phyloP scores from a whole-genome alignment of 1,140 invertebrate genomes.

The Aphaenogaster floridana region DNA sequence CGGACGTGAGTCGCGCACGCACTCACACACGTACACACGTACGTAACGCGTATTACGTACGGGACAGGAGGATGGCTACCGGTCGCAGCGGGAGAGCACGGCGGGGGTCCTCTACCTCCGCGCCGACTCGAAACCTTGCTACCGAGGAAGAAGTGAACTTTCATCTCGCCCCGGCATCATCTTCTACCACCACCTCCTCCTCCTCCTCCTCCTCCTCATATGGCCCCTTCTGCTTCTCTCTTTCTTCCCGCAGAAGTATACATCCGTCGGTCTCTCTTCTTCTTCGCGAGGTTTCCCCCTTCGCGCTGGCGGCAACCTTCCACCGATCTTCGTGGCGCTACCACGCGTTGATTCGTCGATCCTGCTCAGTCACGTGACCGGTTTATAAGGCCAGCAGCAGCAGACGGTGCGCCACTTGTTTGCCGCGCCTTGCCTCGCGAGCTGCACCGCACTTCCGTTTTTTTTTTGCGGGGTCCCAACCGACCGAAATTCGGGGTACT shows the following conservation, averaged over 20 bases:
- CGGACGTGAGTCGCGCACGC: conserved; percentile 40
- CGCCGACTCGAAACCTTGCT: conserved; percentile 78
- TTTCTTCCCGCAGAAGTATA: conserved; percentile 19
- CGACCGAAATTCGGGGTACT: conserved; percentile 30
- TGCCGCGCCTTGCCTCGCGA: conserved; percentile 48
- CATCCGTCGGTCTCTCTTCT: conserved; percentile 25
- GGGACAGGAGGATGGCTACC: conserved; percentile 86
- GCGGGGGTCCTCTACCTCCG: conserved; percentile 84
- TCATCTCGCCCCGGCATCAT: conserved; percentile 61
- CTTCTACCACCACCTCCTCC: not conserved
- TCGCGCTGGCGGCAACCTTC: conserved; percentile 37
- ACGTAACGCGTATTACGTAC: conserved; percentile 84
- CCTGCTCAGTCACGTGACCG: conserved; percentile 67
- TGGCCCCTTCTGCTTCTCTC: conserved; percentile 54
- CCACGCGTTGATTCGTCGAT: conserved; percentile 67
- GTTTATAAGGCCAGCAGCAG: conserved; percentile 69
- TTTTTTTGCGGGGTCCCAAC: not conserved
- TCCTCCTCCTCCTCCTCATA: conserved; percentile 16
- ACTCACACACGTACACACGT: conserved; percentile 60
- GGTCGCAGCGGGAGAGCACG: conserved; percentile 86
- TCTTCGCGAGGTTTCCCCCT: conserved; percentile 26
- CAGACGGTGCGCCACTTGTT: conserved; percentile 53
- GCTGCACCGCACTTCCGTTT: conserved; percentile 49
- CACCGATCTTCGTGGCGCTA: conserved; percentile 54
- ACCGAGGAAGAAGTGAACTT: conserved; percentile 81